These are phyloP conservation scores for Panorpa germanica DNA, from an alignment of 2,888 invertebrate species.

Conservation along the genomic window DNA sequence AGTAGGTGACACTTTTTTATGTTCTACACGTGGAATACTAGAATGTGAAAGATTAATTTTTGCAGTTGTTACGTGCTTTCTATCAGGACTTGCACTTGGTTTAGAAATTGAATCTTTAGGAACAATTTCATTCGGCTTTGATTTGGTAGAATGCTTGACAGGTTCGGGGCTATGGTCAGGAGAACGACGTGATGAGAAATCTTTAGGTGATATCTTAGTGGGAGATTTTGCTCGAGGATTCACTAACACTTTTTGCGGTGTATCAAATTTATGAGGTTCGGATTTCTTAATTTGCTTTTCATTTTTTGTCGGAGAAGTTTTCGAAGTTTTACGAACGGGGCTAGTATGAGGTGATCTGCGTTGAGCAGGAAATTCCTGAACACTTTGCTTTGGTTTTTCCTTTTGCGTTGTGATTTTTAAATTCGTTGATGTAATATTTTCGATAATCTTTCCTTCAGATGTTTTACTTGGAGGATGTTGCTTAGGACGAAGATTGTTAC, in stretches of 20 bases:
- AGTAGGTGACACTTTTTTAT: slow-evolving; percentile 12
- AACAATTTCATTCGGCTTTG: slow-evolving; percentile 3
- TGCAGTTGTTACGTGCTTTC: slow-evolving; percentile 14
- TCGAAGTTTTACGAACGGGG: slow-evolving; percentile 12
- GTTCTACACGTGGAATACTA: slow-evolving; percentile 10
- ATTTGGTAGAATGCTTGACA: background rate
- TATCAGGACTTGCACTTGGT: slow-evolving; percentile 8
- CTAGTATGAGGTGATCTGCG: slow-evolving; percentile 12
- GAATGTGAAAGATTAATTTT: slow-evolving; percentile 13
- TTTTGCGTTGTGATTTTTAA: slow-evolving; percentile 11
- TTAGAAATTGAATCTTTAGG: background rate
- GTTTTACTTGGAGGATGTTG: slow-evolving; percentile 8
- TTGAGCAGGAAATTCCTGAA: slow-evolving; percentile 3
- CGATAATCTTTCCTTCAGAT: slow-evolving; percentile 9
- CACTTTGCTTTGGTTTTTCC: slow-evolving; percentile 8
- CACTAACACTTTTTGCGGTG: too few species aligned
- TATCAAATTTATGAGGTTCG: too few species aligned
- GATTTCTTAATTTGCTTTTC: too few species aligned
- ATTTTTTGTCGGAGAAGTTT: slow-evolving; percentile 10
- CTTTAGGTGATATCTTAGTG: slow-evolving; percentile 10
- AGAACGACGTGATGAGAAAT: background rate
- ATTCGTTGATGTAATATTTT: slow-evolving; percentile 10
- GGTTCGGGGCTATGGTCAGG: background rate
- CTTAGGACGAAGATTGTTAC: slow-evolving; percentile 7
- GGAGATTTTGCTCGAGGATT: too few species aligned